A percentile compares a stretch with the other conserved stretches of the same genome.
Conservation (phyloP, 2,797 vertebrate genomes). For the Cyclura pinguis region DNA sequence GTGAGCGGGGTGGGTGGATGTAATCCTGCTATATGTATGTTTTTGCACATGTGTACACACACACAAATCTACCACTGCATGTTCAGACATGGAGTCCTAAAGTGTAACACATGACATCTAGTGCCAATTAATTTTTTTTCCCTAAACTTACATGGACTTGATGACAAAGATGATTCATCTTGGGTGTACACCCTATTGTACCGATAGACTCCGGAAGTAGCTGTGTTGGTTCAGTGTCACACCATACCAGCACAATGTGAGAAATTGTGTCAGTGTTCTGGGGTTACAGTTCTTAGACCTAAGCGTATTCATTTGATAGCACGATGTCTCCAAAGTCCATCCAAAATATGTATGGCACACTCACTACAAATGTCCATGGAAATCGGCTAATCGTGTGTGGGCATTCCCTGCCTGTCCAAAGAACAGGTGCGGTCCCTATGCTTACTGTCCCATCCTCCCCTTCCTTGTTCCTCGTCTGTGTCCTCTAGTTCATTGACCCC, state of each 20-base stretch:
- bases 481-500: neutral
- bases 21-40: no score
- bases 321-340: neutral
- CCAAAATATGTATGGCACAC: neutral
- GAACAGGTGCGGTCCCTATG: neutral
- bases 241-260: neutral
- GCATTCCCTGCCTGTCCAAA: neutral
- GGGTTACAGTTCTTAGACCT: neutral
- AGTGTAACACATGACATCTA: neutral
- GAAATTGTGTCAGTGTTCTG: neutral
- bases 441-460: neutral
- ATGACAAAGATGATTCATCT: slow-evolving; percentile 1
- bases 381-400: neutral
- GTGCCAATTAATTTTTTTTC: neutral
- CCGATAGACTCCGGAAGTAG: neutral
- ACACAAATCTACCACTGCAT: neutral
- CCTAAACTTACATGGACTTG: slow-evolving; percentile 12
- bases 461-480: neutral
- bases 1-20: neutral
- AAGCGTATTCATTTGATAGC: neutral
- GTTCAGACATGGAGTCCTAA: neutral
- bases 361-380: neutral
- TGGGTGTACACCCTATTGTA: neutral
- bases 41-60: neutral
- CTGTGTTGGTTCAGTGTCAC: neutral